Evolutionary conservation across 2,113 vertebrate genomes (phyloP), one percentile per base, ranked within the genome.

Genomic region (Grantiella picta): DNA sequence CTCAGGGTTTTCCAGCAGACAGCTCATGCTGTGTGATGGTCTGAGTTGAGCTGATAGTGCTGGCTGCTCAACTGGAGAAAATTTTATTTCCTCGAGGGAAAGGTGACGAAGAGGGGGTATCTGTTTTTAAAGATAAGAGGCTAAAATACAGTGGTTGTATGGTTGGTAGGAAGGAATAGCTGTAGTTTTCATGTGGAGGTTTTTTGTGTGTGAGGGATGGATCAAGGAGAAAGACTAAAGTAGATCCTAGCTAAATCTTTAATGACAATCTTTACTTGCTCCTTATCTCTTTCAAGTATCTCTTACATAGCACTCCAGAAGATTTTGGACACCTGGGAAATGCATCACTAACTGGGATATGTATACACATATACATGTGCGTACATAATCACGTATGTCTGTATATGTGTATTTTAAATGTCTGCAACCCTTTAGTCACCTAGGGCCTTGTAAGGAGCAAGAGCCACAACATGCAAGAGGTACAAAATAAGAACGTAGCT

Each of bases 111-210:
- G 61, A 79, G 36, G 7, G 7, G 80, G 28, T 38, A 78, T 88
- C 95, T 96, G 90, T 42, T 91, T 50, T 75, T 35, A 47, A 70
- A 95, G 91, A 91, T 87, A 91, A 92, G 85, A 40, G 27, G 68
- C 57, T 71, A 53, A 92, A 77, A 50, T 71, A 57, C 8, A 52
- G 38, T 15, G 35, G 47, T 42, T 88, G n/a, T 50, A 38, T 40
- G 29, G 38, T 19, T 72, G 54, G 15, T 25, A 47, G 28, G 89
- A 80, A 70, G 57, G n/a, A 61, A 82, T 4, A 65, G 52, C 31
- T 83, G 28, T 24, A 56, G 60, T 68, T 59, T 81, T 78, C n/a
- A 18, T 9, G 15, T 42, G 66, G 2, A 9, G 18, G 22, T 33
- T 75, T 63, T 81, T 60, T 71, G 33, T 49, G 35, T 45, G 24